Evolutionary conservation across 2,888 invertebrate species (phyloP).

Genomic region (Chironomus tentans): DNA sequence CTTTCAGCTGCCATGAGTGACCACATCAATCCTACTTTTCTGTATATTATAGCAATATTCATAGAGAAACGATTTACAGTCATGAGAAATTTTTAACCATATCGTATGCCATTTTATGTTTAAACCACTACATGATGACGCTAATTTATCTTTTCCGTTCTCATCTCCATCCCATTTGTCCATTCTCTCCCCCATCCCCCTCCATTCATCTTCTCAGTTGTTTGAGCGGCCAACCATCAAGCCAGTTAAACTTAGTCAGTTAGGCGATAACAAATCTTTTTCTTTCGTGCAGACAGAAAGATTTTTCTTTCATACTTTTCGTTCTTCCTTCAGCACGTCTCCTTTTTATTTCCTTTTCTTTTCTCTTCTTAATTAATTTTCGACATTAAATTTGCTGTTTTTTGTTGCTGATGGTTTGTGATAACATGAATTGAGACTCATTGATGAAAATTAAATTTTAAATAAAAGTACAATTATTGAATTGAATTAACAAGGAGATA

Average conservation of each 20-base stretch:
- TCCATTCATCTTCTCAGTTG: neutral
- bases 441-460: neutral
- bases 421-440: neutral
- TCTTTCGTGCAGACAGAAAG: neutral
- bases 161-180: neutral
- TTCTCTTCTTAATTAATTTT: constrained; percentile 14
- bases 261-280: constrained; percentile 4
- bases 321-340: neutral
- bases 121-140: constrained; percentile 16
- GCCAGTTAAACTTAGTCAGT: neutral
- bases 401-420: neutral
- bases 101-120: constrained; percentile 1
- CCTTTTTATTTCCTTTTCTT: neutral
- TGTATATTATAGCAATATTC: too few species aligned
- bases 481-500: too few species aligned
- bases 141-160: constrained; percentile 19
- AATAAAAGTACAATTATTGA: too few species aligned
- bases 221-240: neutral
- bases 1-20: too few species aligned
- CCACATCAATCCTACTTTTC: too few species aligned
- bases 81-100: constrained; percentile 1
- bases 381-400: constrained; percentile 14
- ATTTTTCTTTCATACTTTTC: neutral
- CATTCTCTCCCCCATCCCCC: neutral
- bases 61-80: neutral